Evolutionary conservation across 1,140 invertebrate species (phyloP).

Genomic region (Drosophila suzukii): DNA sequence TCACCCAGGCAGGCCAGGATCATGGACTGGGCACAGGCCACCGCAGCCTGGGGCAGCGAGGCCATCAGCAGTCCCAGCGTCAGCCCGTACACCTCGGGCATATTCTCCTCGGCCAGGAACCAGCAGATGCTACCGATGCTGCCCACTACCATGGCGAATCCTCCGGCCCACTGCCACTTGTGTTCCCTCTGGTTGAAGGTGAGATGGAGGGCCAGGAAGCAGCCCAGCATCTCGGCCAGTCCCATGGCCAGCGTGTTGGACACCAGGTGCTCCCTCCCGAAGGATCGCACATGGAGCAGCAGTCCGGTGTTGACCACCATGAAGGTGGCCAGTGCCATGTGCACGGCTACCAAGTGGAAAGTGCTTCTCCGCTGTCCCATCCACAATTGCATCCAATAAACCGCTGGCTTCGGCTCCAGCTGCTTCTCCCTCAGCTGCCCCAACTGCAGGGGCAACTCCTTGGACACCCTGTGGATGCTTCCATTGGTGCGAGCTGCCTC

Average conservation of each 20-base stretch:
- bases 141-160: constrained; percentile 55
- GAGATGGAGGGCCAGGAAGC: constrained; percentile 67
- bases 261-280: constrained; percentile 79
- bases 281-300: constrained; percentile 83
- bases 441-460: constrained; percentile 69
- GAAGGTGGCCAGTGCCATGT: constrained; percentile 79
- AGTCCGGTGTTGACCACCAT: constrained; percentile 83
- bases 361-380: constrained; percentile 54
- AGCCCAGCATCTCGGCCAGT: constrained; percentile 76
- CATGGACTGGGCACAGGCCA: constrained; percentile 76
- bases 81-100: constrained; percentile 66
- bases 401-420: constrained; percentile 30
- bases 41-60: constrained; percentile 62
- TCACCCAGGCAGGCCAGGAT: constrained; percentile 70
- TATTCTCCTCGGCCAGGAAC: constrained; percentile 44
- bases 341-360: constrained; percentile 66
- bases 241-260: constrained; percentile 81
- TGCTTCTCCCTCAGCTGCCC: constrained; percentile 53
- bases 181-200: constrained; percentile 21
- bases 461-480: constrained; percentile 55
- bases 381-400: constrained; percentile 77
- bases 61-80: constrained; percentile 68
- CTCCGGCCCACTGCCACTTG: constrained; percentile 71
- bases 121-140: constrained; percentile 63
- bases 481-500: constrained; percentile 76